Evolutionary conservation across 2,113 vertebrate genomes (phyloP), one percentile per base, ranked within the genome.

Genomic region (Bungarus multicinctus): DNA sequence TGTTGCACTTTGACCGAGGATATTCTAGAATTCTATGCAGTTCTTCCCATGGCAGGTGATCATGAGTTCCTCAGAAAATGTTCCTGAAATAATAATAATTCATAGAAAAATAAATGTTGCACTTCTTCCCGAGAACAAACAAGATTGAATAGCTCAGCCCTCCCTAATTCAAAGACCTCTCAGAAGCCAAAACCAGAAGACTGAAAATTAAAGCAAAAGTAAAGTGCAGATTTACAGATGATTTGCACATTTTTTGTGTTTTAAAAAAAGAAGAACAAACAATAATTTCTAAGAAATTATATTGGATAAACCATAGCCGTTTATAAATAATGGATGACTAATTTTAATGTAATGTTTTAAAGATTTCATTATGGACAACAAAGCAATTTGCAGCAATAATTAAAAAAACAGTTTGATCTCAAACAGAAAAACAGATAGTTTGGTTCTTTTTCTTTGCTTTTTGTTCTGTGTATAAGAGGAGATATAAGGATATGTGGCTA

Each of bases 341-440:
- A 11, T 1, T 87, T 87, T 91, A 69, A 69, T 34, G 64, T 0
- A 69, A 14, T 22, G n/a, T 30, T 89, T 12, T 30, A 89, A 60
- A 58, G 86, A 86, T 53, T 47, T 12, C 25, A 0, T 43, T 34
- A 90, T 45, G 53, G 87, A 91, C 50, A 92, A 11, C 85, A 58
- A 1, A 16, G 81, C 7, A 27, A 81, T 16, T 4, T 53, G 81
- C 7, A 50, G n/a, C 0, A 50, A 88, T 91, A 87, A 93, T 88
- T 91, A 94, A 91, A 50, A 0, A 2, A 88, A 85, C 2, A 8
- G 50, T 57, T 88, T 27, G 50, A 90, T 90, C 57, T 0, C 0
- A 45, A 89, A 93, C 85, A 52, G 5, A 7, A 18, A 18, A 91
- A 69, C 14, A 39, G 18, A 30, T 0, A 0, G 2, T 11, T 69